These are phyloP conservation scores for Pteruthius melanotis DNA, from an alignment of 2,113 vertebrate species.

Conservation along the genomic window DNA sequence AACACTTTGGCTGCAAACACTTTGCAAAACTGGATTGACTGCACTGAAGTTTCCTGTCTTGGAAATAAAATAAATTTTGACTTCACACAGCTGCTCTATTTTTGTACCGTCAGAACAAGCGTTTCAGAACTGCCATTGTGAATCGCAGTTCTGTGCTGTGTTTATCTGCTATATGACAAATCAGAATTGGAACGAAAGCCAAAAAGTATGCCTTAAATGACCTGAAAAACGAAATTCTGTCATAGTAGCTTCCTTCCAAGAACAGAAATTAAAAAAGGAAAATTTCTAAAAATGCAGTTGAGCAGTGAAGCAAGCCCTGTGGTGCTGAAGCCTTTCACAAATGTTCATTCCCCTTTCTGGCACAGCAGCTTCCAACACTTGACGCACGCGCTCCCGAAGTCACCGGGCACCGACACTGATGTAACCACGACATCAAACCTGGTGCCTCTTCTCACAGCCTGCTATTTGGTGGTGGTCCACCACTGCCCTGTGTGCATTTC, in stretches of 20 bases:
- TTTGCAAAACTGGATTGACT: slow-evolving; percentile 30
- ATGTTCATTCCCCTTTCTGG: not conserved
- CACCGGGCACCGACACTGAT: not conserved
- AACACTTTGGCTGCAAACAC: not conserved
- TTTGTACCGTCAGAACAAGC: slow-evolving; percentile 30
- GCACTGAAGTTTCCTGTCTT: slow-evolving; percentile 6
- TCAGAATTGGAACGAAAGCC: slow-evolving; percentile 6
- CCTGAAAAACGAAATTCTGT: slow-evolving; percentile 9
- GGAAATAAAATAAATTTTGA: slow-evolving; percentile 46
- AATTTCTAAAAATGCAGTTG: slow-evolving; percentile 22
- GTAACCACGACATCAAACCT: not conserved
- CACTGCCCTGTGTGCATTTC: not conserved
- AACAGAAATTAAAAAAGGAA: slow-evolving; percentile 21
- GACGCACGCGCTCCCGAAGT: not conserved
- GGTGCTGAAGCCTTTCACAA: not conserved
- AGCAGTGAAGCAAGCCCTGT: not conserved
- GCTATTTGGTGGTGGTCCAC: not conserved
- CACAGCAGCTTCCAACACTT: not conserved
- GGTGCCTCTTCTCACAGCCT: not conserved
- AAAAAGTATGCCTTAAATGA: slow-evolving; percentile 26
- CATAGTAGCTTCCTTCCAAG: slow-evolving; percentile 50
- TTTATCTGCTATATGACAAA: slow-evolving; percentile 53
- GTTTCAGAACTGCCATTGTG: slow-evolving; percentile 56
- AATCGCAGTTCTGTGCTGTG: slow-evolving; percentile 4
- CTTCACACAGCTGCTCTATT: slow-evolving; percentile 57